Evolutionary conservation across 2,113 vertebrate genomes (phyloP), one percentile per base, ranked within the genome.

Genomic region (Pluvialis apricaria): DNA sequence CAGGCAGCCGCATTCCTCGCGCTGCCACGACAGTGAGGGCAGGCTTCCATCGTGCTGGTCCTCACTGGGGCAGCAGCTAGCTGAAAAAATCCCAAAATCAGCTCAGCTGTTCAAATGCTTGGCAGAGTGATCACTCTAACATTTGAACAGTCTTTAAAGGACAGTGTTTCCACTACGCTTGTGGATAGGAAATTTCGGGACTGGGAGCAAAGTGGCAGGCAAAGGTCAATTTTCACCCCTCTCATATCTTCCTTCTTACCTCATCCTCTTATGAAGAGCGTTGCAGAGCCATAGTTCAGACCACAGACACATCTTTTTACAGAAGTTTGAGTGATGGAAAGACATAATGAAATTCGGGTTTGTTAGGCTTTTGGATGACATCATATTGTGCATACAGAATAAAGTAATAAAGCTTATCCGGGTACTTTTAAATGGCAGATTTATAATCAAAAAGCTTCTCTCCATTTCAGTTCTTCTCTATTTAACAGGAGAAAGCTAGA

Each of bases 1-100:
- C 31, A 51, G 1, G 7, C 4, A 0, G 31, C 9, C 2, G 0
- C 28, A 15, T 58, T 82, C 32, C 17, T 28, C 10, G 10, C 1
- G 1, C 42, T 58, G 29, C 49, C 10, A 10, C 1, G 0, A 42
- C 11, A 54, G 11, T 15, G 44, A 70, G 36, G 20, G 11, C 65
- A 65, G 51, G 24, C 38, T 78, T 38, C 34, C 0, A 2, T 38
- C 57, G 29, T 7, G 4, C 11, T 1, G 0, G 12, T 47, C 44
- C 36, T 57, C 8, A n/a, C 6, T 4, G 2, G 7, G 10, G 45
- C 31, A 55, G 45, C 26, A 38, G 15, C 21, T 34, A 34, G 49
- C 4, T 73, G 36, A 72, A 66, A 80, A n/a, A 60, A 49, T 0
- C 15, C 4, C 3, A 0, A n/a, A 54, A 54, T 38, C 16, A 90